Base-by-base conservation (phyloP, 2,797 vertebrate species). In the Acomys russatus region DNA sequence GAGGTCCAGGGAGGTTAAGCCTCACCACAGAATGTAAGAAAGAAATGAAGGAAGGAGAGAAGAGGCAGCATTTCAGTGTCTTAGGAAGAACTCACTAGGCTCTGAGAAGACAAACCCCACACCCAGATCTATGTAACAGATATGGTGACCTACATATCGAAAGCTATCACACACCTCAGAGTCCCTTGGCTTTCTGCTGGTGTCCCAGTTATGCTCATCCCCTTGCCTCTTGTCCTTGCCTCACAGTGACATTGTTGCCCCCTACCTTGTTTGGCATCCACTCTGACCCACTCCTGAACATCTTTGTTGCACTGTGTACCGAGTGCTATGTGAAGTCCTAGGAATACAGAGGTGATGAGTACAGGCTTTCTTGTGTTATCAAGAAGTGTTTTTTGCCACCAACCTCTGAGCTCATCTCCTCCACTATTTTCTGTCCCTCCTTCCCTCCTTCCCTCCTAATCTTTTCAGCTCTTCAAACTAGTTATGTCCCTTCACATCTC, bases 61-160 rank as follows among this genome's bases (percentile, higher is more conserved):
- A 94, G 85, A 79, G 44, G n/a, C 54, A 95, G 61, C 0, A 0
- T 80, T 93, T 88, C 59, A 80, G 83, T 80, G 66, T 71, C 64
- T 63, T 56, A 49, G 86, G 44, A 86, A 84, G 35, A 82, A 59
- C 11, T 25, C 63, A 14, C 63, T 64, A 23, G 76, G 5, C 33
- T n/a, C 88, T 35, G 18, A 76, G 28, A 74, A 63, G 9, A n/a
- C 30, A 49, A 10, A 38, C 3, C 2, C 30, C 49, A 17, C 28
- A 20, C 38, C 0, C 3, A 90, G 59, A n/a, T 25, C 30, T 30
- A 28, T 1, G 25, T 12, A 73, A 20, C 70, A 73, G 3, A 20
- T 54, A n/a, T n/a, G 11, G n/a, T 88, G 35, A 38, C 1, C 38
- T 33, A 22, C 80, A 74, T 4, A n/a, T 68, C 79, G 63, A 70